Conservation (phyloP, 2,888 invertebrate genomes). For the Psylliodes chrysocephalus region DNA sequence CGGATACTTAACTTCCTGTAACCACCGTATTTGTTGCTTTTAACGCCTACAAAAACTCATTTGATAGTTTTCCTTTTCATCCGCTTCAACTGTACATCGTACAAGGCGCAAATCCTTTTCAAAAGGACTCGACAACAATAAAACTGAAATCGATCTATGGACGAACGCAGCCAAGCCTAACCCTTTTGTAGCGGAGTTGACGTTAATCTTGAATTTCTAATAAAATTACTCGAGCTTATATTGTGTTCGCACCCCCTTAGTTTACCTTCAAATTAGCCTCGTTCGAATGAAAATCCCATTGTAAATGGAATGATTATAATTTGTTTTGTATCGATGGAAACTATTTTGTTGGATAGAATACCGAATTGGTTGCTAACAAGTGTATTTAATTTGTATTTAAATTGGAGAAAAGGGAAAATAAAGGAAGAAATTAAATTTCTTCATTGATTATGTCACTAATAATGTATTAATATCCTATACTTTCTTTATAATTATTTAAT, state of each 20-base stretch:
- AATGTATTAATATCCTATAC: no score
- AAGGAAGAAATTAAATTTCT: no score
- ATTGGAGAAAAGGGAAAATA: no score
- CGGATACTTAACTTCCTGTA: slow-evolving; percentile 2
- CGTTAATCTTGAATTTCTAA: slow-evolving; percentile 53
- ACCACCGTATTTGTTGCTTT: slow-evolving; percentile 24
- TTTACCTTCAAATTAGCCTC: slow-evolving; percentile 45
- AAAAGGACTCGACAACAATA: slow-evolving; percentile 36
- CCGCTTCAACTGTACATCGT: slow-evolving; percentile 23
- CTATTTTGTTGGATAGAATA: background rate
- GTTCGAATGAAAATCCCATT: slow-evolving; percentile 18
- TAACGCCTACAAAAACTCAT: slow-evolving; percentile 27
- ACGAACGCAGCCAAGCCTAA: slow-evolving; percentile 36
- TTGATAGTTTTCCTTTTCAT: slow-evolving; percentile 27
- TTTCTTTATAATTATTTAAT: no score
- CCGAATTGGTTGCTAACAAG: slow-evolving; percentile 1
- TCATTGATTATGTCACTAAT: no score
- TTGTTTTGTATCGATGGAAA: background rate
- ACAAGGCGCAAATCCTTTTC: slow-evolving; percentile 39
- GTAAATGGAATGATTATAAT: slow-evolving; percentile 15
- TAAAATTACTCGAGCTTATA: slow-evolving; percentile 47
- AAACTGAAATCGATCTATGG: slow-evolving; percentile 38
- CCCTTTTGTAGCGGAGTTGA: slow-evolving; percentile 44
- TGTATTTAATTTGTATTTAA: background rate
- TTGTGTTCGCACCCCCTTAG: slow-evolving; percentile 48